A percentile compares a stretch with the other conserved stretches of the same genome.
phyloP scores from a whole-genome alignment of 1,140 invertebrate genomes.

The Chelonus insularis region DNA sequence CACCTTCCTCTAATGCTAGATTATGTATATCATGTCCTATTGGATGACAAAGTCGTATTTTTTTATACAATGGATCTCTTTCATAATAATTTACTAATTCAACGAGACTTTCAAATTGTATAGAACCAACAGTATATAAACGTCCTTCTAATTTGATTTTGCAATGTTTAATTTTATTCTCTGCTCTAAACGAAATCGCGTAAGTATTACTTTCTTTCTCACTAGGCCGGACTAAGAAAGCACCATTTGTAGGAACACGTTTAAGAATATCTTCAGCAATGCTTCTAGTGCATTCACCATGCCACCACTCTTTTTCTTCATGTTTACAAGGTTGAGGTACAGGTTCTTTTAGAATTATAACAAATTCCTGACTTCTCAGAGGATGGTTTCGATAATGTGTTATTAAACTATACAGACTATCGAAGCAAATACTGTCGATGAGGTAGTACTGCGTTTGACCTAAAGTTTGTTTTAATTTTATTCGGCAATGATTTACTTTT shows the following conservation, averaged over 20 bases:
- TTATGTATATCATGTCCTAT: constrained; percentile 75
- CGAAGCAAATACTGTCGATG: constrained; percentile 86
- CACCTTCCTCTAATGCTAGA: constrained; percentile 64
- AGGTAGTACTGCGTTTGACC: constrained; percentile 90
- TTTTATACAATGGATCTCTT: constrained; percentile 85
- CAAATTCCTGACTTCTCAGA: constrained; percentile 84
- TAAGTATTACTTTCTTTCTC: constrained; percentile 84
- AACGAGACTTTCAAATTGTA: constrained; percentile 92
- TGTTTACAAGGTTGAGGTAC: constrained; percentile 95
- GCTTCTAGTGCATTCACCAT: constrained; percentile 74
- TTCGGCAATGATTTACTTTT: constrained; percentile 90
- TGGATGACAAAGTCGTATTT: constrained; percentile 83
- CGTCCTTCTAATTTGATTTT: constrained; percentile 89
- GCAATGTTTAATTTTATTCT: constrained; percentile 94
- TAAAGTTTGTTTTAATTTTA: constrained; percentile 85
- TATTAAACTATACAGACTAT: constrained; percentile 90
- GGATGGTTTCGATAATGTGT: constrained; percentile 88
- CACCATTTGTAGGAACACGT: constrained; percentile 81
- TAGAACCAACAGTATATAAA: constrained; percentile 85
- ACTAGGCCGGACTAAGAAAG: constrained; percentile 87
- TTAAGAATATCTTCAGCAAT: constrained; percentile 87
- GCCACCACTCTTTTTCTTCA: constrained; percentile 93
- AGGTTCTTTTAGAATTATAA: constrained; percentile 84
- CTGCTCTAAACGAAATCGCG: constrained; percentile 94
- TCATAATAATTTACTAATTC: constrained; percentile 91